Evolutionary conservation across 2,888 invertebrate genomes (phyloP).

Genomic region (Xestia sexstrigata): DNA sequence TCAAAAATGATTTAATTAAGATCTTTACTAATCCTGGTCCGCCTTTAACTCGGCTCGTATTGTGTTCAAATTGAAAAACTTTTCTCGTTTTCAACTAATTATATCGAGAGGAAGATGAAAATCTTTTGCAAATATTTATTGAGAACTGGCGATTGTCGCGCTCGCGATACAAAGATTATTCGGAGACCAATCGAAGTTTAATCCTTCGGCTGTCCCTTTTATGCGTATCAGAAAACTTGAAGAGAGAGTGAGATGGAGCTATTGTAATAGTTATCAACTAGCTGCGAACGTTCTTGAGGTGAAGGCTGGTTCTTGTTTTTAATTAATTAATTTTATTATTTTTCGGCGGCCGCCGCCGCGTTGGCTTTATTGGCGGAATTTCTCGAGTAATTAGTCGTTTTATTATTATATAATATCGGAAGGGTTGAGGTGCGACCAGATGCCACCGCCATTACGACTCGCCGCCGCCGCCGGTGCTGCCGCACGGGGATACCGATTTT

Average conservation of each 20-base stretch:
- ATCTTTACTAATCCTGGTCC: slow-evolving; percentile 78
- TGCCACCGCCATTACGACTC: slow-evolving; percentile 65
- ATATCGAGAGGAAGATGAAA: slow-evolving; percentile 81
- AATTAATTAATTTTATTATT: slow-evolving; percentile 91
- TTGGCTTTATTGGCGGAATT: slow-evolving; percentile 89
- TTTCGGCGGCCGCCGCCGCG: slow-evolving; percentile 80
- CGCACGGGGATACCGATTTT: slow-evolving; percentile 57
- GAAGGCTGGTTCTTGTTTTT: slow-evolving; percentile 82
- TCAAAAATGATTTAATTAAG: slow-evolving; percentile 81
- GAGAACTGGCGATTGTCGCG: slow-evolving; percentile 73
- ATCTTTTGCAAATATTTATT: slow-evolving; percentile 87
- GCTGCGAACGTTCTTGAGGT: slow-evolving; percentile 60
- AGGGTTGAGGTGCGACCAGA: slow-evolving; percentile 86
- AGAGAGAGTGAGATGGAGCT: slow-evolving; percentile 38
- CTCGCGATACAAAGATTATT: slow-evolving; percentile 64
- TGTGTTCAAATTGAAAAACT: slow-evolving; percentile 88
- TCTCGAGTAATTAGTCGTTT: slow-evolving; percentile 90
- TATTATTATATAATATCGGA: slow-evolving; percentile 90
- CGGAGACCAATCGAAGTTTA: slow-evolving; percentile 46
- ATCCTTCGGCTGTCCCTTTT: slow-evolving; percentile 42
- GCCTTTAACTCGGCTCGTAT: slow-evolving; percentile 77
- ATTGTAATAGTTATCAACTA: slow-evolving; percentile 55
- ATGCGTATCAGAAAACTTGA: background rate
- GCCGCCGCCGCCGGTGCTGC: slow-evolving; percentile 44
- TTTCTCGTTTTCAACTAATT: slow-evolving; percentile 87